phyloP scores from a whole-genome alignment of 2,797 vertebrate species.

The Pterois miles region DNA sequence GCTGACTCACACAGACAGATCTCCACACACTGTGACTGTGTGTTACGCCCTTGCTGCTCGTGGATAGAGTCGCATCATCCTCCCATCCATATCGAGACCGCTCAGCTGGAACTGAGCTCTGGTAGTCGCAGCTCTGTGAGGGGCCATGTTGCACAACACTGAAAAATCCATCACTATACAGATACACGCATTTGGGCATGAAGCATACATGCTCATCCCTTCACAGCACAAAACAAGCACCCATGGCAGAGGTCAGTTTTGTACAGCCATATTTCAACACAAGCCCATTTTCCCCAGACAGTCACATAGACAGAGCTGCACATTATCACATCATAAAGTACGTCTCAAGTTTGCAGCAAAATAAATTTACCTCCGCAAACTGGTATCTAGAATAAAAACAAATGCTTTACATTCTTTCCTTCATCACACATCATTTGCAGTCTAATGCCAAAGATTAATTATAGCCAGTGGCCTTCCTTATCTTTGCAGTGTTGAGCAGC shows the following conservation, averaged over 20 bases:
- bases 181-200: neutral
- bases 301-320: neutral
- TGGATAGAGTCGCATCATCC: slow-evolving; percentile 15
- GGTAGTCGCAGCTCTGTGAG: slow-evolving; percentile 14
- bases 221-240: neutral
- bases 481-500: slow-evolving; percentile 36
- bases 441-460: slow-evolving; percentile 68
- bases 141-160: neutral
- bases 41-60: slow-evolving; percentile 4
- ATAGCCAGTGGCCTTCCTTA: slow-evolving; percentile 59
- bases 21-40: slow-evolving; percentile 1
- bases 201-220: neutral
- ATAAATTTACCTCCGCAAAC: slow-evolving; percentile 64
- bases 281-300: neutral
- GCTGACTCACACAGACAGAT: neutral
- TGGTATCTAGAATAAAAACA: slow-evolving; percentile 55
- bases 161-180: neutral
- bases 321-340: slow-evolving; percentile 7
- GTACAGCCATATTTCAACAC: neutral
- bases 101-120: slow-evolving; percentile 30
- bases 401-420: slow-evolving; percentile 55
- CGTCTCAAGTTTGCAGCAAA: slow-evolving; percentile 43
- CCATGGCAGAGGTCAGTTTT: neutral
- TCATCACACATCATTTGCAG: slow-evolving; percentile 20
- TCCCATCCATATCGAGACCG: slow-evolving; percentile 16